Base-by-base conservation (phyloP, 2,888 invertebrate species). In the Ormyrus thymus region DNA sequence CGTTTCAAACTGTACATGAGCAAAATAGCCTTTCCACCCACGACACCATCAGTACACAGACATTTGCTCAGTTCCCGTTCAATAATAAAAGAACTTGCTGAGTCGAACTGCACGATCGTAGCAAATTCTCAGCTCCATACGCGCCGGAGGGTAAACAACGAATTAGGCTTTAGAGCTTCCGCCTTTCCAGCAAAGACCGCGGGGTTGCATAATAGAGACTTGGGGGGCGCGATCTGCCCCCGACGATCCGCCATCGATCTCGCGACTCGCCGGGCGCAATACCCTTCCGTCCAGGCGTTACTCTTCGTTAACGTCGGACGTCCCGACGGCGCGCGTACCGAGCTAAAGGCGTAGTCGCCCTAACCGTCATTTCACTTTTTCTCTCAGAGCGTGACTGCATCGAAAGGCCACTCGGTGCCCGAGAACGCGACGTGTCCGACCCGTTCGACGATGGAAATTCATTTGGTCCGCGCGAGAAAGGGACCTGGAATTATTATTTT, bases 281-380 rank as follows among this genome's bases (percentile, higher is more conserved):
- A 80, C 69, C 74, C 74, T 78, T 65, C 55, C 45, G 71, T 65
- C 68, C 80, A 76, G 80, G 79, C 83, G 84, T 84, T 84, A 84
- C 83, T 86, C 84, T 84, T 84, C 83, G 84, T 86, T 84, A 84
- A 82, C 75, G 83, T 83, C 82, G 59, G 15, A 53, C 29, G 29
- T 68, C 76, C 76, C 81, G 81, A 76, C 72, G 70, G 61, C 65
- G 59, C 70, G 48, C 51, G 50, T 29, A 64, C 58, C 13, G 61
- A 65, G 46, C 65, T 46, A 61, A 58, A 58, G 66, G 56, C 50
- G 73, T 59, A 43, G 29, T 55, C 48, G 64, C 64, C 51, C 6
- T 10, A 6, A 48, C 1, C 29, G 3, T 29, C 29, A 29, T 29
- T 29, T 29, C 29, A 29, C 29, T 29, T 29, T 29, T 29, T 29